Evolutionary conservation across 2,888 invertebrate genomes (phyloP).

Genomic region (Phymatocera aterrima): DNA sequence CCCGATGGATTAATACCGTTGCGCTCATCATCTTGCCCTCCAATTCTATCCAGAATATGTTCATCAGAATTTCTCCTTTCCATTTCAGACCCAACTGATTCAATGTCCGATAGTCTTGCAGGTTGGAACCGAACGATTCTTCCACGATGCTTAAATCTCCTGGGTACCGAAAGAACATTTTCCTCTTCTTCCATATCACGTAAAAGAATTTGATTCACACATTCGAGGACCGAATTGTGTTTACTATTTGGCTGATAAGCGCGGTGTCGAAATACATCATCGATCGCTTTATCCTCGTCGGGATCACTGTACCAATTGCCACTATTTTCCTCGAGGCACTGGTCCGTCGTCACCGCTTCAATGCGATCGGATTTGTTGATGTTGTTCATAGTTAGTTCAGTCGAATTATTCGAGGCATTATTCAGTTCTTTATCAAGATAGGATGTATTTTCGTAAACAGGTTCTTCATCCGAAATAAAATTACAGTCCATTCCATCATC

Average conservation of each 20-base stretch:
- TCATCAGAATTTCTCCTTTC: slow-evolving; percentile 72
- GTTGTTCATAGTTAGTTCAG: slow-evolving; percentile 30
- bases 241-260: slow-evolving; percentile 78
- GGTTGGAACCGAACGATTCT: slow-evolving; percentile 71
- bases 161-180: slow-evolving; percentile 67
- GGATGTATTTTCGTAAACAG: slow-evolving; percentile 68
- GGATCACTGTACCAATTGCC: slow-evolving; percentile 91
- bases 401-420: slow-evolving; percentile 12
- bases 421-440: slow-evolving; percentile 38
- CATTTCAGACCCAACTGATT: slow-evolving; percentile 72
- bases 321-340: slow-evolving; percentile 75
- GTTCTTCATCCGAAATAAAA: slow-evolving; percentile 69
- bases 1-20: slow-evolving; percentile 53
- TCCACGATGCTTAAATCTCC: slow-evolving; percentile 70
- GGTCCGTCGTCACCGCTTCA: slow-evolving; percentile 57
- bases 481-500: slow-evolving; percentile 72
- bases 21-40: slow-evolving; percentile 48
- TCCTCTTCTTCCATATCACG: slow-evolving; percentile 81
- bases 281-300: slow-evolving; percentile 83
- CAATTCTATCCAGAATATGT: slow-evolving; percentile 52
- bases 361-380: slow-evolving; percentile 21
- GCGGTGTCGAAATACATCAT: slow-evolving; percentile 72
- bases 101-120: slow-evolving; percentile 71
- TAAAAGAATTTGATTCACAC: slow-evolving; percentile 89
- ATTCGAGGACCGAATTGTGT: slow-evolving; percentile 90